Evolutionary conservation across 2,797 vertebrate species (phyloP).

Genomic region (Pseudochirops corinnae): DNA sequence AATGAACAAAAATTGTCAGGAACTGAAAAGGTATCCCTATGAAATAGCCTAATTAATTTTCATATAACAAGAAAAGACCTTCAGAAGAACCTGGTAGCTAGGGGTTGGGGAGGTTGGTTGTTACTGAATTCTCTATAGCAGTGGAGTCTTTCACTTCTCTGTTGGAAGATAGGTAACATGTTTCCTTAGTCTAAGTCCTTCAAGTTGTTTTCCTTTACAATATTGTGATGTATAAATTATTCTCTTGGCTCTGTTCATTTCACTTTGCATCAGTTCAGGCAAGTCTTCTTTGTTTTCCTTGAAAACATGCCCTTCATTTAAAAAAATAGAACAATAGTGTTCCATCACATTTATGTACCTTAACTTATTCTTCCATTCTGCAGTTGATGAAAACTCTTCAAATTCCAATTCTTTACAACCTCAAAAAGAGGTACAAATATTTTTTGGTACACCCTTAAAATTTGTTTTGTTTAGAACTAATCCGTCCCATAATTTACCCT

Average conservation of each 20-base stretch:
- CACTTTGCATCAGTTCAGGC: neutral
- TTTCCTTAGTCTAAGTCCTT: neutral
- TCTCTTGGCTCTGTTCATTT: neutral
- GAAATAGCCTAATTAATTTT: neutral
- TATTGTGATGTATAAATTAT: neutral
- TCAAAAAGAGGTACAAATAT: neutral
- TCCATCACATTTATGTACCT: neutral
- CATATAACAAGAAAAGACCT: neutral
- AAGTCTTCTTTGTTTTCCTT: neutral
- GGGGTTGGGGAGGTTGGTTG: neutral
- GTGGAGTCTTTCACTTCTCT: neutral
- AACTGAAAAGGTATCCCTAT: neutral
- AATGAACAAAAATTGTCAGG: neutral
- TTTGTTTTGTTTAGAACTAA: neutral
- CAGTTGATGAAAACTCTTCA: neutral
- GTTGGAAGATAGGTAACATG: neutral
- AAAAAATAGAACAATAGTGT: neutral
- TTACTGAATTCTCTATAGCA: neutral
- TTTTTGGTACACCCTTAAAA: neutral
- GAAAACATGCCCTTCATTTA: neutral
- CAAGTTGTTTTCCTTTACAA: neutral
- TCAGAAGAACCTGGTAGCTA: neutral
- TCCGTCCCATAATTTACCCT: neutral
- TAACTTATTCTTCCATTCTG: neutral
- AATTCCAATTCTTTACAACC: neutral